Percentiles rank a stretch among this genome's conserved stretches.
These are phyloP conservation scores for Pseudomyrmex gracilis DNA, from an alignment of 1,140 invertebrate species.

Conservation along the genomic window DNA sequence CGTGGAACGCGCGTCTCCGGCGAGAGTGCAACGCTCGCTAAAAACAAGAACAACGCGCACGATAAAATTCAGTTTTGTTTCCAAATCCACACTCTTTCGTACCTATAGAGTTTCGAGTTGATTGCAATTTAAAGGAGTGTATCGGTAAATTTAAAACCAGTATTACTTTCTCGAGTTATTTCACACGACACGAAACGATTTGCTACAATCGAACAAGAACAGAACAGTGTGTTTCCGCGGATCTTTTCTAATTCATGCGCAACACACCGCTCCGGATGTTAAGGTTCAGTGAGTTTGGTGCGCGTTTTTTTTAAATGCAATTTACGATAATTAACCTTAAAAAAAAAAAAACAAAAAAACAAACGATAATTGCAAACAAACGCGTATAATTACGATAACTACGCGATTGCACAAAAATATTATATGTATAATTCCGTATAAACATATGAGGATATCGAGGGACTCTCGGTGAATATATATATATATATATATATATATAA, in stretches of 20 bases:
- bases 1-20: neutral
- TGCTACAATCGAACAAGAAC: constrained; percentile 8
- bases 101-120: neutral
- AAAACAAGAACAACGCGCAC: neutral
- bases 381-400: neutral
- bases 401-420: neutral
- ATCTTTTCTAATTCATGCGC: neutral
- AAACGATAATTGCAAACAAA: too few relatives aligned
- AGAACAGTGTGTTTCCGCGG: neutral
- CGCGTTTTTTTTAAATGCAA: too few relatives aligned
- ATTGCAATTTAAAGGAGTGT: neutral
- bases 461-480: constrained; percentile 9
- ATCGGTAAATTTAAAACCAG: constrained; percentile 5
- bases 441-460: constrained; percentile 13
- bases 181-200: neutral
- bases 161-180: neutral
- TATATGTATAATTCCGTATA: constrained; percentile 13
- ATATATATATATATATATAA: constrained; percentile 29
- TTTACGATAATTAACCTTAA: neutral
- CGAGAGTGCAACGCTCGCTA: constrained; percentile 6
- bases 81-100: neutral
- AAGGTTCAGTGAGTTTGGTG: neutral
- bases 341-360: too few relatives aligned
- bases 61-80: constrained; percentile 2
- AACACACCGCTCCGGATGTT: neutral